Evolutionary conservation across 2,797 vertebrate species (phyloP).

Genomic region (Microctenopoma lineatum): DNA sequence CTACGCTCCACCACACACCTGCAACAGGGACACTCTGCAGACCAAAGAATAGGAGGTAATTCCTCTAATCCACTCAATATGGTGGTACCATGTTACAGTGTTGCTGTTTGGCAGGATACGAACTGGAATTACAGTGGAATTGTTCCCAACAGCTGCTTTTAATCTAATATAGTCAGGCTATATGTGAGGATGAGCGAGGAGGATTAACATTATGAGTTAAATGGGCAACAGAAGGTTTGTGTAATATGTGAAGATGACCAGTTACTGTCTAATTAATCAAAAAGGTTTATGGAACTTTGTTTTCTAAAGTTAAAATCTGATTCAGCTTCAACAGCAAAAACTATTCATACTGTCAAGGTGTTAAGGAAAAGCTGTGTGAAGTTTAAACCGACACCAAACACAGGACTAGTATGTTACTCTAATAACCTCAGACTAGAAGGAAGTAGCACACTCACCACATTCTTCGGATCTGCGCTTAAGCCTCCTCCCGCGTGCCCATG

Average conservation of each 20-base stretch:
- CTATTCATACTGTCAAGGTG: not conserved
- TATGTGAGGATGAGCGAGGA: constrained; percentile 33
- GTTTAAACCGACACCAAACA: not conserved
- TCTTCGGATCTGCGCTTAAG: constrained; percentile 92
- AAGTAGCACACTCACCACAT: constrained; percentile 87
- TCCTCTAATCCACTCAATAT: constrained; percentile 84
- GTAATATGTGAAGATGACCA: constrained; percentile 5
- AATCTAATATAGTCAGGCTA: constrained; percentile 69
- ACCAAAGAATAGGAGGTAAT: constrained; percentile 77
- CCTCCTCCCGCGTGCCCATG: constrained; percentile 93
- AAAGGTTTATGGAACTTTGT: not conserved
- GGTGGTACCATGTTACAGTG: constrained; percentile 67
- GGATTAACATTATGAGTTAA: constrained; percentile 51
- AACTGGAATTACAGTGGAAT: constrained; percentile 73
- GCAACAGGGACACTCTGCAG: constrained; percentile 74
- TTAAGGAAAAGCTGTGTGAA: not conserved
- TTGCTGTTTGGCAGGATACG: constrained; percentile 63
- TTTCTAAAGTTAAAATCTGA: not conserved
- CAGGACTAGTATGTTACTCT: not conserved
- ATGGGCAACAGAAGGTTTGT: constrained; percentile 31
- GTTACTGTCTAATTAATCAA: constrained; percentile 1
- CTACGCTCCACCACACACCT: constrained; percentile 78
- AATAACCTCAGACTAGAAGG: not conserved
- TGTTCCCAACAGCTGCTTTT: constrained; percentile 77
- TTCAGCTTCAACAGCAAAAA: not conserved